A percentile compares a stretch with the other conserved stretches of the same genome.
Conservation (phyloP, 2,888 invertebrate species). For the Steinernema hermaphroditum region DNA sequence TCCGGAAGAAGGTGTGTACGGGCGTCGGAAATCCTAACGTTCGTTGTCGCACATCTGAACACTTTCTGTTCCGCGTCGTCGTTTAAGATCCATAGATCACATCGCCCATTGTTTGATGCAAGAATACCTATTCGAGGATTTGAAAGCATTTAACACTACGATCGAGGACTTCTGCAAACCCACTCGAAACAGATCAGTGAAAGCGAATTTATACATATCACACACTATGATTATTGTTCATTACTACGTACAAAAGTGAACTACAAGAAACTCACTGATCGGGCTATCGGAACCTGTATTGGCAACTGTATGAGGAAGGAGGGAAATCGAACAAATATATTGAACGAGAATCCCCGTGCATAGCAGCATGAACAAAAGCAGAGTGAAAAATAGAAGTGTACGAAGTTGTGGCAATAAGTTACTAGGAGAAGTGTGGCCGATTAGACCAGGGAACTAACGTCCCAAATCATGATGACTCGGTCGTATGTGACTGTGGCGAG, state of each 20-base stretch:
- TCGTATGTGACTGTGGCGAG: slow-evolving; percentile 92
- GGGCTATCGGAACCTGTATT: slow-evolving; percentile 18
- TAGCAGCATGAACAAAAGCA: neutral
- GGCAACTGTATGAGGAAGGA: neutral
- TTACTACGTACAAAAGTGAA: neutral
- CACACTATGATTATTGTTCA: neutral
- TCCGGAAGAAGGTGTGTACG: too few relatives aligned
- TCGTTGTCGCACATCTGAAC: too few relatives aligned
- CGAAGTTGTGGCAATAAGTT: neutral
- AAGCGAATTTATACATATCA: slow-evolving; percentile 22
- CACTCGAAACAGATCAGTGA: too few relatives aligned
- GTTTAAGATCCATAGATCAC: too few relatives aligned
- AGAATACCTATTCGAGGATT: too few relatives aligned
- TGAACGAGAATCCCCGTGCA: neutral
- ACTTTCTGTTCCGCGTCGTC: too few relatives aligned
- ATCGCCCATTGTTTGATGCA: too few relatives aligned
- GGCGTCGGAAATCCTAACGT: too few relatives aligned
- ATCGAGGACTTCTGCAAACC: too few relatives aligned
- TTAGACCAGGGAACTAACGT: slow-evolving; percentile 50
- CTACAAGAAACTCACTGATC: neutral
- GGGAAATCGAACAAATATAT: neutral
- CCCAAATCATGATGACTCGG: slow-evolving; percentile 80
- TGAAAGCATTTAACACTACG: too few relatives aligned
- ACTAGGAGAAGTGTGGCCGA: neutral
- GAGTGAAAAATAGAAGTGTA: neutral